phyloP scores from a whole-genome alignment of 1,140 invertebrate species.

The Pseudomyrmex sp. region DNA sequence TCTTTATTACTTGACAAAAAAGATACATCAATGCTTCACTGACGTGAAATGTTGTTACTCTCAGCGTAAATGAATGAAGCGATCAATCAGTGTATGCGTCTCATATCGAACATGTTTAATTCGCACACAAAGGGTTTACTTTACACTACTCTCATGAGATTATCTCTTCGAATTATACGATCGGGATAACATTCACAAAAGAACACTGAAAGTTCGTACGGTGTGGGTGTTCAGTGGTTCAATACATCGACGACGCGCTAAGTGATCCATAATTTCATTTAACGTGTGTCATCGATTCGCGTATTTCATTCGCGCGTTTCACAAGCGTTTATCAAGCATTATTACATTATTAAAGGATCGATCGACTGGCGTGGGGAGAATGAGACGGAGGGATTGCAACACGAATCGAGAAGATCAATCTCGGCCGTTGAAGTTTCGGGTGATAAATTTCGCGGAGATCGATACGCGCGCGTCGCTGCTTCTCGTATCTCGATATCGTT shows the following conservation, averaged over 20 bases:
- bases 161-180: conserved; percentile 14
- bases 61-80: conserved; percentile 9
- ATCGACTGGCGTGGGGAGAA: conserved; percentile 18
- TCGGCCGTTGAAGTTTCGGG: conserved; percentile 15
- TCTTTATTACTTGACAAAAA: neutral
- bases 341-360: conserved; percentile 37
- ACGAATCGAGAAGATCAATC: conserved; percentile 39
- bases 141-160: neutral
- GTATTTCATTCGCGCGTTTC: conserved; percentile 26
- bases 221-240: neutral
- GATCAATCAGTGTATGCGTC: neutral
- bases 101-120: conserved; percentile 13
- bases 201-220: neutral
- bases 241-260: conserved; percentile 46
- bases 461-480: conserved; percentile 16
- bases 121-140: neutral
- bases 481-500: conserved; percentile 66
- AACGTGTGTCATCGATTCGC: conserved; percentile 46
- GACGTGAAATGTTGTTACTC: conserved; percentile 20
- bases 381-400: conserved; percentile 15
- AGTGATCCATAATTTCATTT: conserved; percentile 65
- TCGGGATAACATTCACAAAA: neutral
- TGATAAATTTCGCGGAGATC: conserved; percentile 27
- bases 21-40: conserved; percentile 10
- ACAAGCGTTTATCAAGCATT: conserved; percentile 19